Conservation (phyloP, 2,113 vertebrate species). For the Psephotus haematonotus region DNA sequence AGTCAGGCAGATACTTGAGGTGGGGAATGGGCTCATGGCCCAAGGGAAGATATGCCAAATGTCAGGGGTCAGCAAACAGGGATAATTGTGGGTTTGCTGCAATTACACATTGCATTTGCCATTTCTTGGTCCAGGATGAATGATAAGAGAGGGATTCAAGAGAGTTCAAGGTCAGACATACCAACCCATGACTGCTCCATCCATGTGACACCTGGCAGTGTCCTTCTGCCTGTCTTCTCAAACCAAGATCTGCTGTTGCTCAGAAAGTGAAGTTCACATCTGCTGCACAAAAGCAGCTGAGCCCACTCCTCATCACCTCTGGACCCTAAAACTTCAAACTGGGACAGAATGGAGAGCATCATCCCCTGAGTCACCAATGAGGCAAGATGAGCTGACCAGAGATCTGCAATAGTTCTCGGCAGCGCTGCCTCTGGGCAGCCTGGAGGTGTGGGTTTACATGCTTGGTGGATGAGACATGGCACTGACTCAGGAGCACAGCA, state of each 20-base stretch:
- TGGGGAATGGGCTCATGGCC: neutral
- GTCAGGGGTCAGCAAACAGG: neutral
- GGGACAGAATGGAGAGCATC: neutral
- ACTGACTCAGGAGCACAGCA: conserved; percentile 12
- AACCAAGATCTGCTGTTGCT: neutral
- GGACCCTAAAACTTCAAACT: neutral
- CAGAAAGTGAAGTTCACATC: neutral
- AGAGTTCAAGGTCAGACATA: neutral
- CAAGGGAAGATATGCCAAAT: neutral
- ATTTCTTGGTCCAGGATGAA: neutral
- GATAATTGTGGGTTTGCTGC: neutral
- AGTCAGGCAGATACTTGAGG: neutral
- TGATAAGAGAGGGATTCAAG: neutral
- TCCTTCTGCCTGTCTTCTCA: neutral
- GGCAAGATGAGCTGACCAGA: neutral
- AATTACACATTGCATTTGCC: accelerated
- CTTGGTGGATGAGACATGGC: neutral
- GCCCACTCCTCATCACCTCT: neutral
- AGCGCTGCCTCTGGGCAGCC: neutral
- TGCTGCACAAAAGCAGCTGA: neutral
- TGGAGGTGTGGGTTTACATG: conserved; percentile 4
- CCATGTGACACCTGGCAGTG: neutral
- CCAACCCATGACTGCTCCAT: neutral
- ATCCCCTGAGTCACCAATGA: neutral
- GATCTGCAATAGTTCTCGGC: neutral